Conservation (phyloP, 2,113 vertebrate genomes). For the Spheniscus mendiculus region DNA sequence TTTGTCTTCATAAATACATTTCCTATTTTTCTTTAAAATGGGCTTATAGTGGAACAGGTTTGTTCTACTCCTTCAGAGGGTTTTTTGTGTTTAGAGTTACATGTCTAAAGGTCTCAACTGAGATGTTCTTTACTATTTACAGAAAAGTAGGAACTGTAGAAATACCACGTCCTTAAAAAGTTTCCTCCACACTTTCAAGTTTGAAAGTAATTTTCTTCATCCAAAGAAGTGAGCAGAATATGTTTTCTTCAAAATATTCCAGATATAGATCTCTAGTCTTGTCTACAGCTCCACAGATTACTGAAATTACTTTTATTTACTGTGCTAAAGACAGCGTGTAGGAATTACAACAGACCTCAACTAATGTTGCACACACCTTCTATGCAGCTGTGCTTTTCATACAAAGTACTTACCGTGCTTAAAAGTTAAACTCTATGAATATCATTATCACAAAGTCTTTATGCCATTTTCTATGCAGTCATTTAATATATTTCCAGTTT, state of each 20-base stretch:
- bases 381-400: not conserved
- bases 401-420: not conserved
- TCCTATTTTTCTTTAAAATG: not conserved
- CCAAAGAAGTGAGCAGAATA: not conserved
- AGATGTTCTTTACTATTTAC: not conserved
- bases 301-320: not conserved
- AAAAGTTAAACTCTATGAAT: not conserved
- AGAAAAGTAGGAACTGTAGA: not conserved
- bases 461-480: not conserved
- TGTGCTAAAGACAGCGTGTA: not conserved
- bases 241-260: not conserved
- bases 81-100: not conserved
- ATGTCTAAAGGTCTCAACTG: not conserved
- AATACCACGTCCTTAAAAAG: not conserved
- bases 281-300: not conserved
- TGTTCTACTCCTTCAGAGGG: not conserved
- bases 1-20: not conserved
- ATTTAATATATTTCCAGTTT: not conserved
- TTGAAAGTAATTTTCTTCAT: not conserved
- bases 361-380: not conserved
- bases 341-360: not conserved
- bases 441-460: not conserved
- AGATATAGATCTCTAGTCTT: not conserved
- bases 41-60: not conserved
- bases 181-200: not conserved